Evolutionary conservation across 2,113 vertebrate genomes (phyloP), one percentile per base, ranked within the genome.

Genomic region (Mellivora capensis): DNA sequence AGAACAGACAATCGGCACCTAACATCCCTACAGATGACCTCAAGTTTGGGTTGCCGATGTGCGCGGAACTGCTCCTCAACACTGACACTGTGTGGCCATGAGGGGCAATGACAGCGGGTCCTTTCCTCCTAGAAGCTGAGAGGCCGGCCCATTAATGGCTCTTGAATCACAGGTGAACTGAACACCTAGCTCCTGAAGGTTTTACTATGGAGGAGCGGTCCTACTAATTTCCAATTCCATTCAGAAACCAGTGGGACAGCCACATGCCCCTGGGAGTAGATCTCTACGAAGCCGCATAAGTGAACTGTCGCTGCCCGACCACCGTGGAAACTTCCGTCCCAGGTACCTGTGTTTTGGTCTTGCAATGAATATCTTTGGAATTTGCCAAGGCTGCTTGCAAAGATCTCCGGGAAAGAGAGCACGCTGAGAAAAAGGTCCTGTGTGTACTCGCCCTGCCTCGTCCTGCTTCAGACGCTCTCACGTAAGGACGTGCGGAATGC

Each of bases 1-100:
- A 62, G 76, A 62, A 34, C 10, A 13, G 34, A 42, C 20, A 34
- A 1, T 39, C 14, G 11, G 42, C 27, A 12, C 20, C 0, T 15
- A 23, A 0, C 8, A 23, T 59, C 57, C 57, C 9, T 10, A 25
- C 31, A 1, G 7, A 20, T 0, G 9, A 0, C 0, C 1, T 10
- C 91, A 18, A 6, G 20, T 4, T 0, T 2, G 0, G 34, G 57
- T 14, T 11, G 20, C 20, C 0, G 2, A 31, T 39, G 49, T 69
- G 69, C 77, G 52, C 77, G 21, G 27, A 64, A 15, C 31, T 2
- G 2, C 84, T 52, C 77, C 61, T 80, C 83, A 34, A 74, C 94
- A 81, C 59, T 29, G 84, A 72, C 83, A 31, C 44, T 27, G 5
- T 49, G 61, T 67, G 88, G 62, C 12, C 5, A 0, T 0, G 6